Percentiles rank a stretch among this genome's conserved stretches.
These are phyloP conservation scores for Gasterosteus aculeatus DNA, from an alignment of 2,113 vertebrate species.

Conservation along the genomic window DNA sequence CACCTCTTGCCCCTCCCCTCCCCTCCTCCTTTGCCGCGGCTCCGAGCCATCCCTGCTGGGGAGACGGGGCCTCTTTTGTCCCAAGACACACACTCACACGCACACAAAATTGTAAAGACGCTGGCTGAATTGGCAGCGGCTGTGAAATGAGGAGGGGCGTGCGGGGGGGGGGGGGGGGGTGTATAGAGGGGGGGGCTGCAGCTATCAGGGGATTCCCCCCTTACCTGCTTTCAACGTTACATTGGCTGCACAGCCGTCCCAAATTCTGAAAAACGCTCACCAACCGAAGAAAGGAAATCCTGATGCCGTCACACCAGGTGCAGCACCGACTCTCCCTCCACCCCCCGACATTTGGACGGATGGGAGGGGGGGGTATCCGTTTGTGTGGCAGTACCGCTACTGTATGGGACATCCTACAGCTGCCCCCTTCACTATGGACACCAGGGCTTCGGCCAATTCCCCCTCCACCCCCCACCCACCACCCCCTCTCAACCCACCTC, in stretches of 20 bases:
- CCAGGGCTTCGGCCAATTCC: conserved; percentile 61
- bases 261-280: neutral
- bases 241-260: neutral
- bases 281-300: neutral
- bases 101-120: conserved; percentile 52
- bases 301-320: conserved; percentile 18
- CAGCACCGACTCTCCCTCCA: conserved; percentile 15
- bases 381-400: conserved; percentile 53
- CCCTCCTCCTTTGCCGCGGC: conserved; percentile 57
- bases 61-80: conserved; percentile 78
- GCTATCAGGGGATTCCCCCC: conserved; percentile 23
- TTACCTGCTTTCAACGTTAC: conserved; percentile 14
- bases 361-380: conserved; percentile 10
- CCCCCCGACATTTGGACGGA: conserved; percentile 33
- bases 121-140: conserved; percentile 57
- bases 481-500: neutral
- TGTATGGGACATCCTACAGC: conserved; percentile 71
- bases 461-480: neutral
- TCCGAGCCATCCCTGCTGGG: conserved; percentile 71
- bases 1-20: conserved; percentile 37
- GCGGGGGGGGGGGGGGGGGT: neutral
- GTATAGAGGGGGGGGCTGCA: conserved; percentile 30
- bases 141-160: conserved; percentile 31
- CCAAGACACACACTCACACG: conserved; percentile 55
- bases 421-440: conserved; percentile 66